A percentile compares a stretch with the other conserved stretches of the same genome.
These are phyloP conservation scores for Embidobia sp. DNA, from an alignment of 2,888 invertebrate species.

Conservation along the genomic window DNA sequence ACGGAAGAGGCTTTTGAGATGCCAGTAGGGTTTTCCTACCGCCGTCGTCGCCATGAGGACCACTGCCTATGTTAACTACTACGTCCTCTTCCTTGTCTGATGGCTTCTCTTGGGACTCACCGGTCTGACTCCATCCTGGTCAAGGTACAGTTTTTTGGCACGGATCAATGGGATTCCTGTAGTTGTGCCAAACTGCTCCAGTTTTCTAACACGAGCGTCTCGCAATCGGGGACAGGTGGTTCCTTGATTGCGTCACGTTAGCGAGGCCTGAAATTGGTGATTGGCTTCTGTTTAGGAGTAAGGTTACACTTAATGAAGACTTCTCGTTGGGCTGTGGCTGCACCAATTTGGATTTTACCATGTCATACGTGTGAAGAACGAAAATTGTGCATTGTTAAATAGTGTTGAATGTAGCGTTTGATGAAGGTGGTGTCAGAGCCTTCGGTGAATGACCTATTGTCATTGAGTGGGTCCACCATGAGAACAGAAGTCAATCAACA, in stretches of 20 bases:
- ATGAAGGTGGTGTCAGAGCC: neutral
- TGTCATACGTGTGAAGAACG: too few species aligned
- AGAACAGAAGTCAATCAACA: constrained; percentile 35
- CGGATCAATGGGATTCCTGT: neutral
- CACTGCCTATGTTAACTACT: constrained; percentile 80
- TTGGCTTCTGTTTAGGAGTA: constrained; percentile 27
- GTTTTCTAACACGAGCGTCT: neutral
- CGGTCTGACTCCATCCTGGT: constrained; percentile 73
- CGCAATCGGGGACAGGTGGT: constrained; percentile 4
- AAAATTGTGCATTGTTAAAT: neutral
- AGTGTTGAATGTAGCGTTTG: neutral
- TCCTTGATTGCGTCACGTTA: too few species aligned
- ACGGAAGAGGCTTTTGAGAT: constrained; percentile 70
- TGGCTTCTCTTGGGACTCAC: constrained; percentile 80
- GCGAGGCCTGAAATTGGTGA: constrained; percentile 4
- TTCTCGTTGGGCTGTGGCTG: neutral
- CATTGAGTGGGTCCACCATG: neutral
- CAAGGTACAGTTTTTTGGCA: too few species aligned
- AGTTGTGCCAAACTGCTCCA: neutral
- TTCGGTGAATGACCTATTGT: constrained; percentile 23
- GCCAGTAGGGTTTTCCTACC: constrained; percentile 70
- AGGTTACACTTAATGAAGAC: neutral
- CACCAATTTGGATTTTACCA: too few species aligned
- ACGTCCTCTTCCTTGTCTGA: constrained; percentile 81
- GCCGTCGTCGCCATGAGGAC: constrained; percentile 80